Base-by-base conservation (phyloP, 2,797 vertebrate genomes). In the Lindbergichthys nudifrons region DNA sequence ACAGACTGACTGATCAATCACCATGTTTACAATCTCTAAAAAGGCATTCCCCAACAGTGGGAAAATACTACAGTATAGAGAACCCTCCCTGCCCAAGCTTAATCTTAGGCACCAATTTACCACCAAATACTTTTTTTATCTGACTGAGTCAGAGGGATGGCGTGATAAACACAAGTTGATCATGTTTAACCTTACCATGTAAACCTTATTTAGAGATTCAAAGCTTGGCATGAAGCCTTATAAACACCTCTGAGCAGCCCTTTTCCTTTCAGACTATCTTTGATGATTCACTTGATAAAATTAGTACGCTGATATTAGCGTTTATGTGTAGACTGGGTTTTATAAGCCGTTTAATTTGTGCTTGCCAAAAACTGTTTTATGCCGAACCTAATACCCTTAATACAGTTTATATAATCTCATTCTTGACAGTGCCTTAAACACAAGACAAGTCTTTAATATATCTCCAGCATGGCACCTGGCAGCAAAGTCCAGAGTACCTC, bases 351-450 rank as follows among this genome's bases (percentile, higher is more conserved):
- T 92, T 92, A 73, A 89, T 84, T 77, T 85, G 66, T 50, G 68
- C 39, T 82, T 91, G 92, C 90, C 91, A 93, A 91, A 89, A 92
- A 88, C 43, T 52, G 84, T 92, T 89, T 93, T 82, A 93, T 89
- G 73, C 64, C 4, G 52, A 82, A 72, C 62, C 68, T 89, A 87
- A 88, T 82, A 82, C 86, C 73, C 74, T 70, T 79, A 77, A 86
- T 69, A 74, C 70, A 84, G 87, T 88, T 84, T 74, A 87, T 78
- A 79, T 87, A 87, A 83, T 88, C 87, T 83, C 15, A 84, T 92
- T 83, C 86, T 64, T 91, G 87, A 89, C 90, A 87, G 88, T 83
- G 87, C 72, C 78, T 85, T 89, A 89, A 91, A 91, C 88, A 89
- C 65, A 65, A 83, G 75, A 86, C 60, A 70, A 70, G 54, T 63